These are phyloP conservation scores for Rotaria sp. DNA, from an alignment of 2,888 invertebrate genomes.

Conservation along the genomic window DNA sequence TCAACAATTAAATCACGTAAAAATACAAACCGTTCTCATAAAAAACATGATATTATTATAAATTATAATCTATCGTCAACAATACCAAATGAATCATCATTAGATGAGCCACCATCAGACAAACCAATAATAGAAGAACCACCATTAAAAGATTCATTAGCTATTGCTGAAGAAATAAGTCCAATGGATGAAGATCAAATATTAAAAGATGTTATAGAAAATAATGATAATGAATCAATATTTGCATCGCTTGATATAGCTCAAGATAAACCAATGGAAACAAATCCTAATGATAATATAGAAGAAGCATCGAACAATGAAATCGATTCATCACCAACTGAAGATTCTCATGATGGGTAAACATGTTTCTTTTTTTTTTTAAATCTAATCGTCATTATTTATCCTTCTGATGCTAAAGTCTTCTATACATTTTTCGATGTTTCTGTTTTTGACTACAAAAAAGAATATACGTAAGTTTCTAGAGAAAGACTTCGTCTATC, in stretches of 20 bases:
- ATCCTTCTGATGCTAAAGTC: no score
- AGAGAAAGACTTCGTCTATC: no score
- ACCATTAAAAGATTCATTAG: not conserved
- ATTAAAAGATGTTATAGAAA: not conserved
- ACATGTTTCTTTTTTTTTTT: not conserved
- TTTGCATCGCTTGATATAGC: not conserved
- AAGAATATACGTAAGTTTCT: no score
- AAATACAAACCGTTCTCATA: not conserved
- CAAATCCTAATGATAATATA: not conserved
- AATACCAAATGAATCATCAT: not conserved
- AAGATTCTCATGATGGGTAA: not conserved
- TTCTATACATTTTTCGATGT: no score
- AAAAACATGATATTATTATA: not conserved
- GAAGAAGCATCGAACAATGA: not conserved
- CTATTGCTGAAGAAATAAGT: not conserved
- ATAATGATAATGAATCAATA: not conserved
- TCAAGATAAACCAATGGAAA: not conserved
- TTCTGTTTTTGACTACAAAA: no score
- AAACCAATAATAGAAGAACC: no score
- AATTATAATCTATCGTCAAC: not conserved
- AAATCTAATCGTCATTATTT: not conserved
- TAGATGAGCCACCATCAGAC: not conserved
- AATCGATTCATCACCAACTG: not conserved
- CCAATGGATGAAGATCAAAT: not conserved
- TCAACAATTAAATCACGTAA: not conserved